Evolutionary conservation across 2,888 invertebrate species (phyloP).

Genomic region (Rhaphigaster nebulosa): DNA sequence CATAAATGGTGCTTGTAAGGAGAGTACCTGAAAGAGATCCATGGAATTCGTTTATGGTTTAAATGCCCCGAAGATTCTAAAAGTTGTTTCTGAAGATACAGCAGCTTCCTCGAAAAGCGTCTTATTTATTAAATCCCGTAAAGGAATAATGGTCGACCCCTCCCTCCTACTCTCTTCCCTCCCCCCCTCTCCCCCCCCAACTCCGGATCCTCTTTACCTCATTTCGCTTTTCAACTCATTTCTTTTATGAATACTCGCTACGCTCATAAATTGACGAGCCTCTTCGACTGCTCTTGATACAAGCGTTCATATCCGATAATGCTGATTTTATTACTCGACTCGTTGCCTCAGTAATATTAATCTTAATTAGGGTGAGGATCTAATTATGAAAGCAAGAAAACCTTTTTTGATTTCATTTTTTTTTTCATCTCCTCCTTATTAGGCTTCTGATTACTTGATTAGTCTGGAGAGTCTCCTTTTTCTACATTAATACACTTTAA

Average conservation of each 20-base stretch:
- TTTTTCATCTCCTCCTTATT: too few relatives aligned
- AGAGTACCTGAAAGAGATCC: neutral
- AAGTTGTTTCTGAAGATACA: neutral
- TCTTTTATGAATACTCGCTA: neutral
- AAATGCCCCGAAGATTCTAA: neutral
- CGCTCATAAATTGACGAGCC: neutral
- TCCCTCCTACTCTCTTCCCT: too few relatives aligned
- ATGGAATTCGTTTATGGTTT: neutral
- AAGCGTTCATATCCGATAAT: neutral
- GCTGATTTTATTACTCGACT: neutral
- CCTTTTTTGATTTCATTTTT: too few relatives aligned
- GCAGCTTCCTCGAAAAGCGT: neutral
- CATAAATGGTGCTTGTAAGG: neutral
- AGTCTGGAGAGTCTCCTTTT: too few relatives aligned
- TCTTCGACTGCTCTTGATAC: neutral
- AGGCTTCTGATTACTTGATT: too few relatives aligned
- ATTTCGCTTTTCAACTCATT: neutral
- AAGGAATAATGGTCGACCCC: neutral
- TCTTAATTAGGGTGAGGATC: too few relatives aligned
- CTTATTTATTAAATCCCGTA: conserved; percentile 9
- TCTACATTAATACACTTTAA: too few relatives aligned
- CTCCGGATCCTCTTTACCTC: neutral
- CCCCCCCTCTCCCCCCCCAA: too few relatives aligned
- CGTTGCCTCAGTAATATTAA: too few relatives aligned
- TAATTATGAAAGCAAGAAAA: too few relatives aligned